These are phyloP conservation scores for Hipposideros larvatus DNA, from an alignment of 2,797 vertebrate species.

Conservation along the genomic window DNA sequence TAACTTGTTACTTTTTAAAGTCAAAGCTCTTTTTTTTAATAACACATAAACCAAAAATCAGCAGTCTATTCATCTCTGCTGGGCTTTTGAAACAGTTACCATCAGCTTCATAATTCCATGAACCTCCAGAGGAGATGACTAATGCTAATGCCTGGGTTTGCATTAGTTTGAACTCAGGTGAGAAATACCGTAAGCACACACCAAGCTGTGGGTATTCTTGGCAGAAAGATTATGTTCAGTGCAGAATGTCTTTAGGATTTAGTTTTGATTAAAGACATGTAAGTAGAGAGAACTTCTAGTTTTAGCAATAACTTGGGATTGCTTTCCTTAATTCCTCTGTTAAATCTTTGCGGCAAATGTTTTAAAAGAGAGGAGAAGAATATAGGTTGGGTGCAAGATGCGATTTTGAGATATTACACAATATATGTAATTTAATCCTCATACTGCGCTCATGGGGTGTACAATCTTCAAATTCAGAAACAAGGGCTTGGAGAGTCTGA, in stretches of 20 bases:
- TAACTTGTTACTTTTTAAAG: neutral
- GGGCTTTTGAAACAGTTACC: neutral
- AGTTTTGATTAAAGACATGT: slow-evolving; percentile 11
- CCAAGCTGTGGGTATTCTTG: neutral
- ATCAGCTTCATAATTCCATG: neutral
- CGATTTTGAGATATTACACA: neutral
- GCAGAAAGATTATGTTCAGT: neutral
- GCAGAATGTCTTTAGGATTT: slow-evolving; percentile 28
- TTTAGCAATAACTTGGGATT: slow-evolving; percentile 10
- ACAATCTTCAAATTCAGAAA: slow-evolving; percentile 31
- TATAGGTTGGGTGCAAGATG: neutral
- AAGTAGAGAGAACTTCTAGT: neutral
- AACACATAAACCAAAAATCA: slow-evolving; percentile 11
- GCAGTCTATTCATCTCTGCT: neutral
- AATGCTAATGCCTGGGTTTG: neutral
- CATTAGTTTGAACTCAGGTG: neutral
- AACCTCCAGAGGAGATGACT: neutral
- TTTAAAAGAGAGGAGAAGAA: neutral
- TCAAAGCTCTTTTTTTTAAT: neutral
- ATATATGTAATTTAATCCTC: neutral
- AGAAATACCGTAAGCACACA: neutral
- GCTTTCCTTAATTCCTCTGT: neutral
- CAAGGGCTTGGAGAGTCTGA: neutral
- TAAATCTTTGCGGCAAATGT: slow-evolving; percentile 4
- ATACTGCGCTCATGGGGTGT: neutral